Conservation (phyloP, 2,113 vertebrate genomes). For the Strix uralensis region DNA sequence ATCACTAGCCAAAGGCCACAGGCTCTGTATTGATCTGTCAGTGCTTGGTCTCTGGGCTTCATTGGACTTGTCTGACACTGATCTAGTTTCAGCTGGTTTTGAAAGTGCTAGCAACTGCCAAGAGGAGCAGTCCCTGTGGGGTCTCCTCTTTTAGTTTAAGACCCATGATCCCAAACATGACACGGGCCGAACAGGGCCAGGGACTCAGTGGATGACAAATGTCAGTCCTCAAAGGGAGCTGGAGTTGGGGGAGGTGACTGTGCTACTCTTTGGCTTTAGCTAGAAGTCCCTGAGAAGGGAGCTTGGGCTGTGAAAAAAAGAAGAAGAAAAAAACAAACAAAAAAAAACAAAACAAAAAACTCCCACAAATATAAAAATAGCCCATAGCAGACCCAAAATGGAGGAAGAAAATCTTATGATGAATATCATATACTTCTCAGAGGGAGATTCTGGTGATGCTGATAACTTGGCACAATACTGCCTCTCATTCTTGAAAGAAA, state of each 20-base stretch:
- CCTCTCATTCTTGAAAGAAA: background rate
- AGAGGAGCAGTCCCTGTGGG: background rate
- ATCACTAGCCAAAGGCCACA: background rate
- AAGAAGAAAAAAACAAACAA: background rate
- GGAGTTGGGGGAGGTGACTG: rapidly evolving
- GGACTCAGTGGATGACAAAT: background rate
- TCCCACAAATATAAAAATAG: background rate
- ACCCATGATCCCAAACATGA: rapidly evolving
- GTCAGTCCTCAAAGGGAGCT: background rate
- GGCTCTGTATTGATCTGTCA: background rate
- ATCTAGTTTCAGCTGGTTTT: background rate
- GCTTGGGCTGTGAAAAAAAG: background rate
- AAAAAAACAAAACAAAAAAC: background rate
- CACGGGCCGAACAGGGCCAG: rapidly evolving
- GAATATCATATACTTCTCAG: background rate
- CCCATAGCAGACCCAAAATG: background rate
- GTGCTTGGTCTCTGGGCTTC: background rate
- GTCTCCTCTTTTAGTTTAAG: background rate
- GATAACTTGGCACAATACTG: background rate
- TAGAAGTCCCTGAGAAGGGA: background rate
- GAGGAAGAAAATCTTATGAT: background rate
- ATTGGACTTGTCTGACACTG: background rate
- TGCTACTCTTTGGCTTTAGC: background rate
- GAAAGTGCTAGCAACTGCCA: background rate
- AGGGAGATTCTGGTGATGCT: background rate